Evolutionary conservation across 2,797 vertebrate genomes (phyloP).

Genomic region (Xerus rutilus): DNA sequence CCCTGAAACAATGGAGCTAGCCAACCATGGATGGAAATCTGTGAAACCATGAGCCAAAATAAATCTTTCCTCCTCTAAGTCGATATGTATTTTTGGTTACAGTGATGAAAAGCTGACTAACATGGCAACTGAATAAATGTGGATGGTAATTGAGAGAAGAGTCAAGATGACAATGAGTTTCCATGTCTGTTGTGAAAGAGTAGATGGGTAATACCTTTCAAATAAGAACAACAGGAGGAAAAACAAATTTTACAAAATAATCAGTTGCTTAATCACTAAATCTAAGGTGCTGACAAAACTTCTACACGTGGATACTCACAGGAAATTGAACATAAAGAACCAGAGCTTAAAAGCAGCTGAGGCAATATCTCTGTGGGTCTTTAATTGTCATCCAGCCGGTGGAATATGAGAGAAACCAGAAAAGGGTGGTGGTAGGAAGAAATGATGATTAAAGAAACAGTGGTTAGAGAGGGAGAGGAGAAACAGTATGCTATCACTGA

Average conservation of each 20-base stretch:
- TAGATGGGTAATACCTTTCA: background rate
- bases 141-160: background rate
- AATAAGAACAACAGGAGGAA: background rate
- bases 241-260: constrained; percentile 52
- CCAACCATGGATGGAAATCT: background rate
- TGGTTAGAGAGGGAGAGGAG: background rate
- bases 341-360: background rate
- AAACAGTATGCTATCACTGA: background rate
- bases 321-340: background rate
- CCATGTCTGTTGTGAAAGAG: background rate
- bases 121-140: background rate
- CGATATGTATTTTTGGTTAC: background rate
- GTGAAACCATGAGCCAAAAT: background rate
- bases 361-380: background rate
- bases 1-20: background rate
- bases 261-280: constrained; percentile 8
- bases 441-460: background rate
- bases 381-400: background rate
- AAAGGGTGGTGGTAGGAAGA: background rate
- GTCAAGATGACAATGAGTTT: background rate
- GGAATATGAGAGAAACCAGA: background rate
- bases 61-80: background rate
- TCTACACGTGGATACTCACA: background rate
- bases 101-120: no score
- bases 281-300: background rate